Percentiles rank a stretch among this genome's conserved stretches.
These are phyloP conservation scores for Gryon sp. DNA, from an alignment of 1,140 invertebrate species.

Conservation along the genomic window DNA sequence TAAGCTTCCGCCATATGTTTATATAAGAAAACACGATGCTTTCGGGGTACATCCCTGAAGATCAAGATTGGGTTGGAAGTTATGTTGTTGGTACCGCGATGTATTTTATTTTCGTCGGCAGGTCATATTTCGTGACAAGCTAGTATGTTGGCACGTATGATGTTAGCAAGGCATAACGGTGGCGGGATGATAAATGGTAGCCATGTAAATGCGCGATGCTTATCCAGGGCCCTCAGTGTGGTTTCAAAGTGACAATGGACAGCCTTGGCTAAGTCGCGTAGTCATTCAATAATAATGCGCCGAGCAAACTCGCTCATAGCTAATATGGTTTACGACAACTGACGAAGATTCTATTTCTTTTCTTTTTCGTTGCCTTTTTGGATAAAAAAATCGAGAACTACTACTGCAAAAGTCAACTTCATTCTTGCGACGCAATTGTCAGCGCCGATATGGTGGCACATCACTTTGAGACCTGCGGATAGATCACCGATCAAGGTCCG, in stretches of 20 bases:
- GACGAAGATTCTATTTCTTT: conserved; percentile 31
- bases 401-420: too few species aligned
- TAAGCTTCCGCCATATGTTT: not conserved
- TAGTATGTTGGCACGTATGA: conserved; percentile 34
- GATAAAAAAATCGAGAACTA: too few species aligned
- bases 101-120: conserved; percentile 33
- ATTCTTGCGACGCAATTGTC: conserved; percentile 8
- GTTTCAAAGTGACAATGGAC: conserved; percentile 57
- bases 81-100: conserved; percentile 20
- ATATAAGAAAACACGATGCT: conserved; percentile 15
- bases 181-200: conserved; percentile 58
- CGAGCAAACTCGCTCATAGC: too few species aligned
- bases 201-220: conserved; percentile 47
- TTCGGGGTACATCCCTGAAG: conserved; percentile 15
- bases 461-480: conserved; percentile 27
- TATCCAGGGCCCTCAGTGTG: conserved; percentile 29
- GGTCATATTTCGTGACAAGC: conserved; percentile 40
- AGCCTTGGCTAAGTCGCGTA: conserved; percentile 46
- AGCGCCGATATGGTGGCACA: conserved; percentile 33
- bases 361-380: too few species aligned
- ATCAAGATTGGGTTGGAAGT: conserved; percentile 41
- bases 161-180: conserved; percentile 46
- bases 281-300: conserved; percentile 43
- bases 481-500: conserved; percentile 42
- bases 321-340: conserved; percentile 49